Base-by-base conservation (phyloP, 2,113 vertebrate species). In the Lepisosteus oculatus region DNA sequence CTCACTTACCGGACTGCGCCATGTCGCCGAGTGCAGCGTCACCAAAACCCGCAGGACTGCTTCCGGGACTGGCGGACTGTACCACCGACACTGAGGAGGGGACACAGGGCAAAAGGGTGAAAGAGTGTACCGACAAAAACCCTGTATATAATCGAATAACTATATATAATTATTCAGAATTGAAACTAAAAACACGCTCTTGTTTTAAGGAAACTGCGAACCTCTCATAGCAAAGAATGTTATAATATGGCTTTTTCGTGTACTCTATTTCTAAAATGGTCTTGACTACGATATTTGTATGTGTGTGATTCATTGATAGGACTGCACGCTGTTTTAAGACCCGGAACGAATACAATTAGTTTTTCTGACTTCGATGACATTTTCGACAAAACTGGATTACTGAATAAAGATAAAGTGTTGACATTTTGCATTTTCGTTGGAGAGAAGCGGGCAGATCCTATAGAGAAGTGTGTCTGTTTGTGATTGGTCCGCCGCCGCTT, bases 11-110 rank as follows among this genome's bases (percentile, higher is more conserved):
- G 69, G 74, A 78, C 59, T 81, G 85, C 74, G 90, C 86, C 91
- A 93, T 92, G 84, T 91, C 86, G 79, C 84, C 87, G 86, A 81
- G 85, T 88, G 89, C 87, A 91, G 84, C 90, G 89, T 91, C 89
- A 91, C 87, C 89, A 81, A 83, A 74, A 86, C 76, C 73, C 29
- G 71, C 55, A 73, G 65, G 67, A 85, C 12, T 74, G 17, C 81
- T 91, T 91, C 91, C 91, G 88, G 85, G 75, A 76, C 47, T 61
- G 43, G 41, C 4, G 44, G 81, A 67, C 9, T 65, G 65, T 62
- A 68, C 66, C 54, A 73, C 70, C 41, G 73, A 72, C 8, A 6
- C 9, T 9, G 47, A 8, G 7, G 3, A 14, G 59, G 17, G 13
- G 13, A 61, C 7, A 61, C 17, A 61, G 3, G 7, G 2, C 17